These are phyloP conservation scores for Procavia capensis DNA, from an alignment of 2,113 vertebrate species.

Conservation along the genomic window DNA sequence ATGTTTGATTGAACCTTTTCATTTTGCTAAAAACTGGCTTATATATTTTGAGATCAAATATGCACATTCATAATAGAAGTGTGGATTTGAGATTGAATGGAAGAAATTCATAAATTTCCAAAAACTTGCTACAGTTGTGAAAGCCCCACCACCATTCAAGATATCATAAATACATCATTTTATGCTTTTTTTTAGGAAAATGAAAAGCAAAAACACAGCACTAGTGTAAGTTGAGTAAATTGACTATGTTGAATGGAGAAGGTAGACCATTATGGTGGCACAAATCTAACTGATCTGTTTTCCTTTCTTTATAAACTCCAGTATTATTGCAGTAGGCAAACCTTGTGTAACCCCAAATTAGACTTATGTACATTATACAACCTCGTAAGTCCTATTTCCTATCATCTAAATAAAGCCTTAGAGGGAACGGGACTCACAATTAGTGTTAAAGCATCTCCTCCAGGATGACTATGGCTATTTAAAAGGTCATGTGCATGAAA, in stretches of 20 bases:
- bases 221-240: background rate
- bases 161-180: conserved; percentile 4
- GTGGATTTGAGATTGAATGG: background rate
- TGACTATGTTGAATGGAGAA: conserved; percentile 60
- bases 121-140: conserved; percentile 35
- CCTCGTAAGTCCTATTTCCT: background rate
- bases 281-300: conserved; percentile 45
- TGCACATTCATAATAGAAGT: background rate
- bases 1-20: background rate
- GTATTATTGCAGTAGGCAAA: conserved; percentile 14
- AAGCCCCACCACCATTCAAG: background rate
- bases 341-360: background rate
- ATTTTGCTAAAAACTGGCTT: background rate
- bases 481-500: background rate
- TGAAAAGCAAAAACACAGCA: too few relatives aligned
- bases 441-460: conserved; percentile 25
- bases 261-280: conserved; percentile 59
- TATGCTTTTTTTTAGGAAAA: too few relatives aligned
- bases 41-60: background rate
- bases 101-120: conserved; percentile 38
- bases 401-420: conserved; percentile 53
- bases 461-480: background rate
- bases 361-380: background rate
- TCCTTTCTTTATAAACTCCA: conserved; percentile 46
- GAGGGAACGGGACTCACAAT: conserved; percentile 57